Conservation (phyloP, 2,888 invertebrate genomes). For the Tachina grossa region DNA sequence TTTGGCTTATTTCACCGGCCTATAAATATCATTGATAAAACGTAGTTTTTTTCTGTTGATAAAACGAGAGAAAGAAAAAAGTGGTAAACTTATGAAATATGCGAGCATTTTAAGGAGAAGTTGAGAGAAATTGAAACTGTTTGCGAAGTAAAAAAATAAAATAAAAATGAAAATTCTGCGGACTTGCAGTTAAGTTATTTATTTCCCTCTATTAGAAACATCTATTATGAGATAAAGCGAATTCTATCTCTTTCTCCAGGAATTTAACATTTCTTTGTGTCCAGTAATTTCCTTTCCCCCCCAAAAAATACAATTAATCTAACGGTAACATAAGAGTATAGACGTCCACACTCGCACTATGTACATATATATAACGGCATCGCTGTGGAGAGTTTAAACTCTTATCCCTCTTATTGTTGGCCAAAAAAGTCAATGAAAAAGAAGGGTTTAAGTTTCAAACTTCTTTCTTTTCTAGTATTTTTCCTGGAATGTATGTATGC, state of each 20-base stretch:
- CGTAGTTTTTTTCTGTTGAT: too few relatives aligned
- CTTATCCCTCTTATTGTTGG: slow-evolving; percentile 27
- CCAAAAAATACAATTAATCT: neutral
- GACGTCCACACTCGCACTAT: neutral
- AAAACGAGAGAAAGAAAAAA: too few relatives aligned
- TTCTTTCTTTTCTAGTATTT: slow-evolving; percentile 10
- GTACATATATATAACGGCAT: slow-evolving; percentile 50
- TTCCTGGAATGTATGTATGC: slow-evolving; percentile 39
- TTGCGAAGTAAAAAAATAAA: too few relatives aligned
- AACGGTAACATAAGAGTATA: slow-evolving; percentile 19
- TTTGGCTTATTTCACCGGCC: too few relatives aligned
- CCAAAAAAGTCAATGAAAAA: slow-evolving; percentile 24
- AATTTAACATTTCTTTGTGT: neutral
- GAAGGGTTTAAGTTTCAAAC: slow-evolving; percentile 25
- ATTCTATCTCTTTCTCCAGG: neutral
- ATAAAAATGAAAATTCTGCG: too few relatives aligned
- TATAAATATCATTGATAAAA: too few relatives aligned
- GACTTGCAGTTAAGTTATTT: too few relatives aligned
- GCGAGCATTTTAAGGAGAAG: too few relatives aligned
- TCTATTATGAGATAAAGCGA: too few relatives aligned
- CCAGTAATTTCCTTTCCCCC: neutral
- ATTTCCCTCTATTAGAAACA: too few relatives aligned
- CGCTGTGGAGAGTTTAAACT: neutral
- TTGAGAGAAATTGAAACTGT: too few relatives aligned
- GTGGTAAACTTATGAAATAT: too few relatives aligned